Conservation (phyloP, 2,113 vertebrate genomes). For the Anguilla japonica region DNA sequence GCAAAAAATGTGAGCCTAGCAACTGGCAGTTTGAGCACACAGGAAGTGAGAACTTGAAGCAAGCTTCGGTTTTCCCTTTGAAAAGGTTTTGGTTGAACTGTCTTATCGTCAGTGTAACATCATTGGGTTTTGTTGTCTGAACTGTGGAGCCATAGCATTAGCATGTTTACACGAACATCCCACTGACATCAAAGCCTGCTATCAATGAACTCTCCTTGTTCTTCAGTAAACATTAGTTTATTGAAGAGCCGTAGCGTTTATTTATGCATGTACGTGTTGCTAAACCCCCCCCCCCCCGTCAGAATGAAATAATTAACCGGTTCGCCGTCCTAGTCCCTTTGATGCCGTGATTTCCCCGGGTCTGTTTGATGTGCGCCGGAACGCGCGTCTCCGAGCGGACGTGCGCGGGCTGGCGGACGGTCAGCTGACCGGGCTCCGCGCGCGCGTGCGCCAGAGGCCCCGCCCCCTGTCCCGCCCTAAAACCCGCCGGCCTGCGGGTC, state of each 20-base stretch:
- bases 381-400: not conserved
- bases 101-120: conserved; percentile 15
- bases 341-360: not conserved
- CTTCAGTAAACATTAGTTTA: conserved; percentile 8
- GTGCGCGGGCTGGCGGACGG: not conserved
- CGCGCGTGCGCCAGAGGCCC: not conserved
- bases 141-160: conserved; percentile 28
- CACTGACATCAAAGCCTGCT: conserved; percentile 13
- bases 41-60: not conserved
- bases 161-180: conserved; percentile 31
- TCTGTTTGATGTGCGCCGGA: not conserved
- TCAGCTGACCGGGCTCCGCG: conserved; percentile 8
- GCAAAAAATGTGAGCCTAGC: not conserved
- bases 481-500: not conserved
- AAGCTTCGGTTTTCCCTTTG: not conserved
- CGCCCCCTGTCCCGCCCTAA: not conserved
- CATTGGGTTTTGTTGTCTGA: conserved; percentile 16
- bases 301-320: conserved; percentile 32
- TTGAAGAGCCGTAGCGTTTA: conserved; percentile 17
- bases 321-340: conserved; percentile 24
- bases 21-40: not conserved
- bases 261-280: conserved; percentile 35
- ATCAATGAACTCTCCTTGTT: conserved; percentile 1
- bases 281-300: conserved; percentile 31
- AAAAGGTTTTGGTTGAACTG: not conserved